Evolutionary conservation across 2,888 invertebrate species (phyloP), one percentile per base, ranked within the genome.

Genomic region (Eucriotettix oculatus): DNA sequence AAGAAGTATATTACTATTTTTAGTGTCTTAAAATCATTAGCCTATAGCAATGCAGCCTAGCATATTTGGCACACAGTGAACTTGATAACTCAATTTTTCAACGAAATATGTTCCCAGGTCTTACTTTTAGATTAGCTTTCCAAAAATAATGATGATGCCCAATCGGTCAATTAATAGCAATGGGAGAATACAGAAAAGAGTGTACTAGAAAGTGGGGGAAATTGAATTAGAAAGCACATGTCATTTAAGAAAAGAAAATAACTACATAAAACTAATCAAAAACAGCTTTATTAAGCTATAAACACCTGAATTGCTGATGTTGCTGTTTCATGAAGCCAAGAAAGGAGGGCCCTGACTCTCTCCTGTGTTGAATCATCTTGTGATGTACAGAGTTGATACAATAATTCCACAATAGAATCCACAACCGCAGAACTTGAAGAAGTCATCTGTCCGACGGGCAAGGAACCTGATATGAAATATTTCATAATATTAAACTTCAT

Each of bases 341-440:
- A 78, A 58, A 90, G 73, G 68, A 89, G 79, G 10, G 86, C 81
- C 58, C 76, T 76, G 63, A 86, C 76, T 54, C 86, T 78, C 66
- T 83, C 82, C 57, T 75, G 74, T 10, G 83, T 79, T 67, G 81
- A 73, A 1, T 69, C 66, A 69, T 84, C 83, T 68, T 76, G 71
- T 10, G 79, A 76, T 59, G 79, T 83, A 67, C 91, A 90, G 62
- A 93, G 78, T 72, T 87, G 86, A 67, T 87, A 88, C 60, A 91
- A 77, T 61, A 91, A 76, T 73, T 89, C 88, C 67, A 92, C 89
- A 42, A 91, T 86, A 43, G 83, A 79, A 63, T 83, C 82, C 58
- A 74, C 71, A 66, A 60, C 61, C 16, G 60, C 63, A 58, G 57
- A 59, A 65, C 61, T 66, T 71, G 73, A 48, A 72, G 72, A 52